Evolutionary conservation across 2,888 invertebrate genomes (phyloP).

Genomic region (Brachyptera risi): DNA sequence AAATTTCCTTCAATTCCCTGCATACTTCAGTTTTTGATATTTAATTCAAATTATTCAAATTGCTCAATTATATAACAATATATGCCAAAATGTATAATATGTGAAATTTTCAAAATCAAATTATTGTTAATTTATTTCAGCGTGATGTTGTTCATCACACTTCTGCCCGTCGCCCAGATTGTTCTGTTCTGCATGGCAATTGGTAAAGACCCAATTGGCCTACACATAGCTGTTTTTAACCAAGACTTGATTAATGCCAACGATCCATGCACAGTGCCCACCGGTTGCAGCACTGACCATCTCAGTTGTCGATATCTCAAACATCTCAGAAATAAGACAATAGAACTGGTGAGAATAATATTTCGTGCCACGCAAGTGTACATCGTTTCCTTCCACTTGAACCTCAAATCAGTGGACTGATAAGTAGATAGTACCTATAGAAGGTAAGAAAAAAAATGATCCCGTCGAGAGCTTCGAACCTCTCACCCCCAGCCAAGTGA

Average conservation of each 20-base stretch:
- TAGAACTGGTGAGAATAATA: no score
- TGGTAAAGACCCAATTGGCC: slow-evolving; percentile 76
- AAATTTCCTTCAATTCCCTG: neutral
- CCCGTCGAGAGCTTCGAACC: no score
- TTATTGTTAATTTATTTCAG: slow-evolving; percentile 45
- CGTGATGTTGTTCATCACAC: slow-evolving; percentile 78
- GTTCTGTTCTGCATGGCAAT: slow-evolving; percentile 84
- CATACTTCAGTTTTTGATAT: neutral
- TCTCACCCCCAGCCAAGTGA: no score
- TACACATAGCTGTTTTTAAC: slow-evolving; percentile 77
- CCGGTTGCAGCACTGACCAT: slow-evolving; percentile 59
- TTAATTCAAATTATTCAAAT: neutral
- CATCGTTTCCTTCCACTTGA: no score
- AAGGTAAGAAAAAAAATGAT: no score
- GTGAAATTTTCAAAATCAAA: neutral
- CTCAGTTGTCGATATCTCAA: slow-evolving; percentile 80
- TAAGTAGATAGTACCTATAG: no score
- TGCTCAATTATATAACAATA: neutral
- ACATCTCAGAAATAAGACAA: no score
- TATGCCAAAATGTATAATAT: neutral
- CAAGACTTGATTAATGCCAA: slow-evolving; percentile 56
- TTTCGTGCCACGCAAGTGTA: no score
- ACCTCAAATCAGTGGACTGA: no score
- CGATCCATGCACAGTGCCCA: slow-evolving; percentile 40
- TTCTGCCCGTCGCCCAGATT: slow-evolving; percentile 81